A percentile compares a stretch with the other conserved stretches of the same genome.
phyloP scores from a whole-genome alignment of 2,888 invertebrate species.

The Heliconius aoede region DNA sequence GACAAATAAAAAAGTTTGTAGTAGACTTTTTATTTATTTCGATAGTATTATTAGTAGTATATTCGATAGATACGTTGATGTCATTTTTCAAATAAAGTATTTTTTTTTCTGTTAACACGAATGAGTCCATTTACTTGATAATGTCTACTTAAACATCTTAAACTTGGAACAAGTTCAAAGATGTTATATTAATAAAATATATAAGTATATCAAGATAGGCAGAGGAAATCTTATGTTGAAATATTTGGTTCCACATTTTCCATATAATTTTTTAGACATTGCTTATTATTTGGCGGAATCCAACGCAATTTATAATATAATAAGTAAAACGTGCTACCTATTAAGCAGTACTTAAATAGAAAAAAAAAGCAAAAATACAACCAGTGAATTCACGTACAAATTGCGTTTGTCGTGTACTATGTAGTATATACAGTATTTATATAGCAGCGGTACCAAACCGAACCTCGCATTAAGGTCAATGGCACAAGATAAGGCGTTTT shows the following conservation, averaged over 20 bases:
- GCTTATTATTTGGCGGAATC: neutral
- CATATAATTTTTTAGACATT: no score
- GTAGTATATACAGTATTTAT: slow-evolving; percentile 18
- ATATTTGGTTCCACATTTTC: neutral
- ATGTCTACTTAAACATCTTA: neutral
- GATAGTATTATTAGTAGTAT: no score
- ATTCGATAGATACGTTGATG: no score
- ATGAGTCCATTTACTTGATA: neutral
- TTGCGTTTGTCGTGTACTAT: neutral
- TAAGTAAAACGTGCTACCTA: neutral
- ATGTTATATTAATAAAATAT: neutral
- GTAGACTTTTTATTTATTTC: no score
- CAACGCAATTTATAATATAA: neutral
- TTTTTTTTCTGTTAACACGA: neutral
- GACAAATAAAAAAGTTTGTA: neutral
- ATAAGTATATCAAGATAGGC: neutral
- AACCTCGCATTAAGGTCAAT: slow-evolving; percentile 37
- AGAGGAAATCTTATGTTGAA: neutral
- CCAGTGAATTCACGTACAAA: neutral
- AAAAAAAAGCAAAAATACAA: neutral
- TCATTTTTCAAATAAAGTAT: slow-evolving; percentile 1
- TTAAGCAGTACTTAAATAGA: neutral
- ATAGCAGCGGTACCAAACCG: slow-evolving; percentile 13
- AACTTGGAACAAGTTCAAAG: neutral
- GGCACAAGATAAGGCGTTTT: slow-evolving; percentile 39